Evolutionary conservation across 2,888 invertebrate species (phyloP), one percentile per base, ranked within the genome.

Genomic region (Siphlonurus alternatus): DNA sequence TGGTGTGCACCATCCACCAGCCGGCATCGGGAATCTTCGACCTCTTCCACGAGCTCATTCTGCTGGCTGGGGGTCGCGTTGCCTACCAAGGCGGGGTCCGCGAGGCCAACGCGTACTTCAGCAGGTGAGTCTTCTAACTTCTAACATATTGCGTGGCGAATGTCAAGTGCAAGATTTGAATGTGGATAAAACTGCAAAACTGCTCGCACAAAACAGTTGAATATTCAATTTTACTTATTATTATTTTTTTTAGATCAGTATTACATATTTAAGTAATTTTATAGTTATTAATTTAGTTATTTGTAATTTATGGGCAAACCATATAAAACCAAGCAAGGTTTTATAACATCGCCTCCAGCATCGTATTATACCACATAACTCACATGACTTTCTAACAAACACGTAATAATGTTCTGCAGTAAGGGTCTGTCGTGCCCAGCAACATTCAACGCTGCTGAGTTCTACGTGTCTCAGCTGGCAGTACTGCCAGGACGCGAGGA

Each of bases 1-100:
- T 93, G 51, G 80, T 94, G 63, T 88, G 90, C 71, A 90, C 93
- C 0, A 88, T 95, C 61, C 95, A 95, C 75, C 95, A 95, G 74
- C 94, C 94, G 0, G 88, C 89, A 1, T 92, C 92, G 0, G 89
- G 92, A 67, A 81, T 89, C 56, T 90, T 90, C 71, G 87, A 89
- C 70, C 76, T 88, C 70, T 94, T 94, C 76, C 87, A 92, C 66
- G 82, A 87, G 71, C 83, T 91, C 5, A 80, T 89, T 25, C 77
- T 94, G 10, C 76, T 95, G 71, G 84, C 89, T 1, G 84, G 82
- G 64, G 94, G 94, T 0, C 79, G 85, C 67, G 81, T 89, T 22
- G 87, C 91, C 1, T 89, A 84, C 74, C 84, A 89, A 71, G 93
- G 94, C 2, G 82, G 84, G 2, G 81, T 85, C n/a, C 77, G 80